These are phyloP conservation scores for Aspidiotus rigidus DNA, from an alignment of 2,888 invertebrate genomes.

Conservation along the genomic window DNA sequence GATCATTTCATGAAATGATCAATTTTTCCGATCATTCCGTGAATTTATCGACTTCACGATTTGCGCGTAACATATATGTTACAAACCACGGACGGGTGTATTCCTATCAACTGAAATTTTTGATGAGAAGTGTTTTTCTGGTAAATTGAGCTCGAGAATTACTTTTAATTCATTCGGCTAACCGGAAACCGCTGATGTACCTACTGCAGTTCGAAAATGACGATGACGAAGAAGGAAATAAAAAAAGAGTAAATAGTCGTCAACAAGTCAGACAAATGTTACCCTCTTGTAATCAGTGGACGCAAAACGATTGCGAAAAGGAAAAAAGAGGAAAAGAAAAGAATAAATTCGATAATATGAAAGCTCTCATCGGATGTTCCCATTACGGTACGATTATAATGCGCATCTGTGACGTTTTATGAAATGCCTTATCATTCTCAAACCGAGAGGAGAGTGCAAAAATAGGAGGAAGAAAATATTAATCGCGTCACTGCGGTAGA, in stretches of 20 bases:
- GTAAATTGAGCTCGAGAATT: too few species aligned
- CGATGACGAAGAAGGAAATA: neutral
- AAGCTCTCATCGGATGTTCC: conserved; percentile 11
- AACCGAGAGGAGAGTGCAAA: neutral
- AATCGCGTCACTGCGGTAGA: conserved; percentile 33
- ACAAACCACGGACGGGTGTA: too few species aligned
- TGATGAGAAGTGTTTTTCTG: too few species aligned
- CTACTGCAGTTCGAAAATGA: too few species aligned
- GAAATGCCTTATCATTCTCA: conserved; percentile 22
- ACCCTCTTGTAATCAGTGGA: conserved; percentile 9
- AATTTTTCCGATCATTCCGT: too few species aligned
- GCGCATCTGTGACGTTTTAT: conserved; percentile 22
- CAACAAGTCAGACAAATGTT: conserved; percentile 3
- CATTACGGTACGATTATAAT: neutral
- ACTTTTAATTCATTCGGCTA: too few species aligned
- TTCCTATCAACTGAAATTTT: too few species aligned
- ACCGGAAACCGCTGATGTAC: too few species aligned
- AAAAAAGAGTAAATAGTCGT: neutral
- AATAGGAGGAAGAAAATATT: conserved; percentile 13
- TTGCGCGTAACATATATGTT: too few species aligned
- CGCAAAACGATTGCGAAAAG: neutral
- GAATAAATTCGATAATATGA: conserved; percentile 28
- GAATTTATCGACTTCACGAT: too few species aligned
- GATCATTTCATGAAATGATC: too few species aligned
- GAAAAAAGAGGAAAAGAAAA: neutral